Percentiles rank a stretch among this genome's conserved stretches.
These are phyloP conservation scores for Nymphalis polychloros DNA, from an alignment of 2,888 invertebrate species.

Conservation along the genomic window DNA sequence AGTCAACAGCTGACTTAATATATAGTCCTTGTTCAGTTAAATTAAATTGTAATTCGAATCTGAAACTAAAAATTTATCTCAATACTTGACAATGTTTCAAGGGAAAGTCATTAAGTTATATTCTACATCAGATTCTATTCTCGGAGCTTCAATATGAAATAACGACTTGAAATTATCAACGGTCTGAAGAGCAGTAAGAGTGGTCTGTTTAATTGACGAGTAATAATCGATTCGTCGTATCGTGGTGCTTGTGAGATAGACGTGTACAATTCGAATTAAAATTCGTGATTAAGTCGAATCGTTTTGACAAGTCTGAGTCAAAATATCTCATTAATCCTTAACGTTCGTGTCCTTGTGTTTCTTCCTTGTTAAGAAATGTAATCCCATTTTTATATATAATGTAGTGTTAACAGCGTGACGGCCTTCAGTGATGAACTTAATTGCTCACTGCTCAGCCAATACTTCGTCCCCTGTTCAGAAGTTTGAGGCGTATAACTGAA, in stretches of 20 bases:
- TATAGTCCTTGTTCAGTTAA: background rate
- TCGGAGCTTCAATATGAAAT: constrained; percentile 19
- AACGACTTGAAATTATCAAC: constrained; percentile 50
- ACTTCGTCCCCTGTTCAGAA: no score
- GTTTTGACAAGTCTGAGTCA: background rate
- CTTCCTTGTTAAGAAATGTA: no score
- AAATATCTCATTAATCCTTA: background rate
- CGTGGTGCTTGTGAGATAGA: constrained; percentile 24
- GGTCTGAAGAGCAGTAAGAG: constrained; percentile 48
- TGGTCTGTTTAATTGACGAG: constrained; percentile 48
- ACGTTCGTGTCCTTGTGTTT: no score
- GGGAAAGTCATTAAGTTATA: constrained; percentile 12
- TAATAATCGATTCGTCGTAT: constrained; percentile 54
- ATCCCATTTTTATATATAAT: no score
- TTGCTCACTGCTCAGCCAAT: no score
- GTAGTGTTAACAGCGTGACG: no score
- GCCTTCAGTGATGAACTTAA: no score
- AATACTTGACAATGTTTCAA: constrained; percentile 6
- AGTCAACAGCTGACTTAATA: background rate
- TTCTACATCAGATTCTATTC: constrained; percentile 25
- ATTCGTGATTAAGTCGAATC: background rate
- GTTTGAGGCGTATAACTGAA: no score
- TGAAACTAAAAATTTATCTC: background rate
- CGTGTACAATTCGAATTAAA: background rate
- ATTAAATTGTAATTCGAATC: background rate